A percentile compares a stretch with the other conserved stretches of the same genome.
Evolutionary conservation across 2,888 invertebrate genomes (phyloP).

Genomic region (Gari tellinella): DNA sequence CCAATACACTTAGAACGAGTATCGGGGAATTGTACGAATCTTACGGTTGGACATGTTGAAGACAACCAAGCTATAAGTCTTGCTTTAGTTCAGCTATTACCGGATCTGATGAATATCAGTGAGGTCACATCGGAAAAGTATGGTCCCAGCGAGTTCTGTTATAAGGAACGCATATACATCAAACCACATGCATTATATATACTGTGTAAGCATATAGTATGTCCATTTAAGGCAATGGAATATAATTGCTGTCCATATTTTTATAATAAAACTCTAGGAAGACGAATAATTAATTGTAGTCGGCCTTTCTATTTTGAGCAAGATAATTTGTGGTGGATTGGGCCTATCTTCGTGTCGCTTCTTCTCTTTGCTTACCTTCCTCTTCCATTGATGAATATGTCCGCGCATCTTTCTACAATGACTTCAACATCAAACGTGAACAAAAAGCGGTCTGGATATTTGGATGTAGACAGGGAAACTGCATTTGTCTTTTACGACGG

Average conservation of each 20-base stretch:
- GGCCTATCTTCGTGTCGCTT: slow-evolving; percentile 38
- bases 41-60: slow-evolving; percentile 40
- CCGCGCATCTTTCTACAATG: neutral
- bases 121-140: slow-evolving; percentile 19
- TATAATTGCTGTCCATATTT: slow-evolving; percentile 44
- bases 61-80: slow-evolving; percentile 36
- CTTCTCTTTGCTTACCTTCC: slow-evolving; percentile 44
- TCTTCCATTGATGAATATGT: slow-evolving; percentile 18
- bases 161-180: slow-evolving; percentile 43
- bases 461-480: neutral
- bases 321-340: slow-evolving; percentile 42
- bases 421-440: neutral
- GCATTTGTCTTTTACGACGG: slow-evolving; percentile 6
- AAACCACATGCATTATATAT: slow-evolving; percentile 30
- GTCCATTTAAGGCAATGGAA: slow-evolving; percentile 49
- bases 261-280: slow-evolving; percentile 7
- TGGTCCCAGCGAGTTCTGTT: slow-evolving; percentile 55
- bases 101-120: slow-evolving; percentile 11
- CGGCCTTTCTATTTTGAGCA: slow-evolving; percentile 5
- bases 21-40: slow-evolving; percentile 43
- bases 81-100: slow-evolving; percentile 20
- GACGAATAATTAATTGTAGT: slow-evolving; percentile 28
- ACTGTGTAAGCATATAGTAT: slow-evolving; percentile 52
- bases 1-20: slow-evolving; percentile 4
- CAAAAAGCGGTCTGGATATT: neutral